Evolutionary conservation across 2,113 vertebrate genomes (phyloP), one percentile per base, ranked within the genome.

Genomic region (Alectura lathami): DNA sequence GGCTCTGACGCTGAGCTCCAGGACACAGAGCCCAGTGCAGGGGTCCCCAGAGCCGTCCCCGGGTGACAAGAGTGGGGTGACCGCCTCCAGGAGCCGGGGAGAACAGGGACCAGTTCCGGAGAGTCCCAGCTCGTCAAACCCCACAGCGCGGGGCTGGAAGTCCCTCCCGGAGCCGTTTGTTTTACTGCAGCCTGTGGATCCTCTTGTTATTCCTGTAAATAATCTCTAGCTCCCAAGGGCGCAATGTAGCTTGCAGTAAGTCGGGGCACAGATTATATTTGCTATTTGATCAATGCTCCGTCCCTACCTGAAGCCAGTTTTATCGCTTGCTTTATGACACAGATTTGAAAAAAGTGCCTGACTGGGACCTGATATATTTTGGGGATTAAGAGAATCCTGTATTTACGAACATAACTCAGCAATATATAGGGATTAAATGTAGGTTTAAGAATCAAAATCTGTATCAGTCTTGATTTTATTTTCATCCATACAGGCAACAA

Each of bases 141-240:
- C 72, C 2, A 0, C n/a, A 82, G 47, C 7, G 13, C 0, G 4
- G 57, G 50, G 48, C 73, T 56, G 91, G 40, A 23, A 47, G 36
- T 66, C 66, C 47, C 54, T 94, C 48, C 75, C 45, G 9, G 45
- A 91, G 11, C n/a, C 48, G 3, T 50, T 77, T 62, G 47, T 66
- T 87, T 83, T 83, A 56, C 81, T 88, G 32, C 78, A 78, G 86
- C 36, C 45, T 75, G 59, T 86, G 94, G 68, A 84, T 81, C 56
- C 62, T 80, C 34, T 70, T 80, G 9, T 74, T 83, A 60, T 32
- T 88, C 88, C 62, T 93, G 88, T 84, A 84, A 83, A 69, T 90
- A 94, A 57, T 34, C 36, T 78, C 43, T 50, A 57, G 64, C 67
- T 93, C 69, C 38, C 66, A 60, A 70, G 56, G 75, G 75, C 13